These are phyloP conservation scores for Perca flavescens DNA, from an alignment of 2,113 vertebrate species.

Conservation along the genomic window DNA sequence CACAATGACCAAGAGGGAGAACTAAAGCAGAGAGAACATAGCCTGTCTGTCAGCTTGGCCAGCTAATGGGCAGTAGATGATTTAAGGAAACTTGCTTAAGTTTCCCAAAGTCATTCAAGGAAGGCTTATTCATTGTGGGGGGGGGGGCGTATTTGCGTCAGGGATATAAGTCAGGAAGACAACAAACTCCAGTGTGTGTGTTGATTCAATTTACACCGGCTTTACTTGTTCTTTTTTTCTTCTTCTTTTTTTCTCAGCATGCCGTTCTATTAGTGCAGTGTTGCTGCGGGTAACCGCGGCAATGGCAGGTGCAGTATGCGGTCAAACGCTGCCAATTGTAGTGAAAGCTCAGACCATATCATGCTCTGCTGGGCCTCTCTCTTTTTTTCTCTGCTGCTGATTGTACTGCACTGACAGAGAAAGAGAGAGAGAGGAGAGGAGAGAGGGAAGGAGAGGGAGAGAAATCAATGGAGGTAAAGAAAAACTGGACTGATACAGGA, in stretches of 20 bases:
- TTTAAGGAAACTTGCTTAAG: not conserved
- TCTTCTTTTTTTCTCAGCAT: conserved; percentile 19
- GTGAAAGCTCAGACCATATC: conserved; percentile 77
- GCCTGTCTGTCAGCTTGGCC: not conserved
- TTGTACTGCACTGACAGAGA: conserved; percentile 49
- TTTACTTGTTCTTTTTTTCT: conserved; percentile 5
- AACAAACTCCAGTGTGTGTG: not conserved
- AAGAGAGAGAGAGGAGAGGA: not conserved
- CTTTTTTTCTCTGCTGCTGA: conserved; percentile 40
- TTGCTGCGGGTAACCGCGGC: conserved; percentile 73
- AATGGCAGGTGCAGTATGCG: conserved; percentile 60
- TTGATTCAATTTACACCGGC: conserved; percentile 21
- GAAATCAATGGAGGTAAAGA: conserved; percentile 43
- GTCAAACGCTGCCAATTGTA: conserved; percentile 76
- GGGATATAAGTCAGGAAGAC: not conserved
- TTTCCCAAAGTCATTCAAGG: not conserved
- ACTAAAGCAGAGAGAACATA: not conserved
- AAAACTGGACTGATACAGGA: conserved; percentile 28
- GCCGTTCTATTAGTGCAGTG: conserved; percentile 51
- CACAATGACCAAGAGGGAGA: not conserved
- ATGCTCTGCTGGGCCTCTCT: conserved; percentile 65
- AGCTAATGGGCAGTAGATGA: not conserved
- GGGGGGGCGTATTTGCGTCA: not conserved
- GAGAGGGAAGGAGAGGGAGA: not conserved
- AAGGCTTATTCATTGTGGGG: not conserved